Conservation (phyloP, 2,797 vertebrate species). For the Lutjanus campechanus region DNA sequence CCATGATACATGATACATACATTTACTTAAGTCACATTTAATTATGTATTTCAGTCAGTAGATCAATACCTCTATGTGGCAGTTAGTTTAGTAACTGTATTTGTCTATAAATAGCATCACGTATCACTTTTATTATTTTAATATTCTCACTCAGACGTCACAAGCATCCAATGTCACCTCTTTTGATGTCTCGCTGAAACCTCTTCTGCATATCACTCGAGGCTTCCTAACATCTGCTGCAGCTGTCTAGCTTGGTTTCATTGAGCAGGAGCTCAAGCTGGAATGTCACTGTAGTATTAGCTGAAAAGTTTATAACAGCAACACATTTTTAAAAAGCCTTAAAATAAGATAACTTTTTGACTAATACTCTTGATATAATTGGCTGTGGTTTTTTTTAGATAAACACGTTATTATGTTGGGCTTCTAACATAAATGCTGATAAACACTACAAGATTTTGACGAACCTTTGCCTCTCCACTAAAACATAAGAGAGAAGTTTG, state of each 20-base stretch:
- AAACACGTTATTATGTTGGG: neutral
- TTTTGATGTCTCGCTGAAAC: neutral
- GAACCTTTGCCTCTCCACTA: neutral
- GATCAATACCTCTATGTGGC: neutral
- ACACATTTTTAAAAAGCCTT: neutral
- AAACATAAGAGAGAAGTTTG: constrained; percentile 6
- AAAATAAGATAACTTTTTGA: neutral
- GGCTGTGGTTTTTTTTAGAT: neutral
- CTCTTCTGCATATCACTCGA: neutral
- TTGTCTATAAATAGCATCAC: neutral
- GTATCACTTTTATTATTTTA: neutral
- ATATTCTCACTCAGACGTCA: neutral
- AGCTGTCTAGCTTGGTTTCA: neutral
- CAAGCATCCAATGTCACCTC: neutral
- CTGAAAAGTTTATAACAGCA: neutral
- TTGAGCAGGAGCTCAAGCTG: neutral
- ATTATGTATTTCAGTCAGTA: neutral
- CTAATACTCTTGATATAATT: neutral
- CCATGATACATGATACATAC: neutral
- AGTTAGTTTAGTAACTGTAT: neutral
- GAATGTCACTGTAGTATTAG: constrained; percentile 1
- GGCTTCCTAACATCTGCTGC: neutral
- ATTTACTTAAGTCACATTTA: neutral
- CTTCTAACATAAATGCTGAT: neutral
- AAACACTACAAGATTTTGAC: neutral